A percentile compares a stretch with the other conserved stretches of the same genome.
These are phyloP conservation scores for Herpailurus yagouaroundi DNA, from an alignment of 2,113 vertebrate genomes.

Conservation along the genomic window DNA sequence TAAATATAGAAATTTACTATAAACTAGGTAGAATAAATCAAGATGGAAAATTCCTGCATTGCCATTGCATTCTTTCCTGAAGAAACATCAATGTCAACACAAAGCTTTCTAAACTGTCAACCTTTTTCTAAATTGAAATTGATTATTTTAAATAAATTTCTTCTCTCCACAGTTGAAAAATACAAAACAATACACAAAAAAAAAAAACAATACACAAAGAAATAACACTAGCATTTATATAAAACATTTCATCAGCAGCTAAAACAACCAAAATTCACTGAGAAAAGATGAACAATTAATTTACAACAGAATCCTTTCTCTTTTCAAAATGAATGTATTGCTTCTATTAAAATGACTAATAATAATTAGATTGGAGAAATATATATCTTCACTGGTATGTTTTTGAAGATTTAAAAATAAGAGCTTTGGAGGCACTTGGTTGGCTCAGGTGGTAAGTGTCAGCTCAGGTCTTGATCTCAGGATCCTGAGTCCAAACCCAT, in stretches of 20 bases:
- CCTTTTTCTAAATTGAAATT: slow-evolving; percentile 61
- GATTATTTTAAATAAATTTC: slow-evolving; percentile 48
- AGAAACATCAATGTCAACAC: slow-evolving; percentile 63
- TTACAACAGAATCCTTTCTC: neutral
- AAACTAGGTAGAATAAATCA: slow-evolving; percentile 34
- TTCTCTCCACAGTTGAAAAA: slow-evolving; percentile 52
- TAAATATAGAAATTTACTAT: slow-evolving; percentile 50
- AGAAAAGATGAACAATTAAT: neutral
- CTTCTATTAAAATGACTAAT: neutral
- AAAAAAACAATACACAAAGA: slow-evolving; percentile 28
- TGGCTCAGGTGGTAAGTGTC: too few relatives aligned
- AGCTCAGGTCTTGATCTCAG: too few relatives aligned
- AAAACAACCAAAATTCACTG: slow-evolving; percentile 41
- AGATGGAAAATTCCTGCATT: slow-evolving; percentile 55
- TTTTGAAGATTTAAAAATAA: slow-evolving; percentile 28
- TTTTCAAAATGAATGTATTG: neutral
- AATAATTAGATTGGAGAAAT: neutral
- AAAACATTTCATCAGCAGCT: slow-evolving; percentile 25
- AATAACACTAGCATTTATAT: slow-evolving; percentile 53
- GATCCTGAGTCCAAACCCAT: too few relatives aligned
- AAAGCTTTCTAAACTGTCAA: slow-evolving; percentile 60
- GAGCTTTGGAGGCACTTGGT: too few relatives aligned
- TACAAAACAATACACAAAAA: neutral
- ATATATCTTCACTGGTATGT: neutral
- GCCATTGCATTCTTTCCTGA: slow-evolving; percentile 27